Evolutionary conservation across 2,797 vertebrate species (phyloP).

Genomic region (Siniperca scherzeri): DNA sequence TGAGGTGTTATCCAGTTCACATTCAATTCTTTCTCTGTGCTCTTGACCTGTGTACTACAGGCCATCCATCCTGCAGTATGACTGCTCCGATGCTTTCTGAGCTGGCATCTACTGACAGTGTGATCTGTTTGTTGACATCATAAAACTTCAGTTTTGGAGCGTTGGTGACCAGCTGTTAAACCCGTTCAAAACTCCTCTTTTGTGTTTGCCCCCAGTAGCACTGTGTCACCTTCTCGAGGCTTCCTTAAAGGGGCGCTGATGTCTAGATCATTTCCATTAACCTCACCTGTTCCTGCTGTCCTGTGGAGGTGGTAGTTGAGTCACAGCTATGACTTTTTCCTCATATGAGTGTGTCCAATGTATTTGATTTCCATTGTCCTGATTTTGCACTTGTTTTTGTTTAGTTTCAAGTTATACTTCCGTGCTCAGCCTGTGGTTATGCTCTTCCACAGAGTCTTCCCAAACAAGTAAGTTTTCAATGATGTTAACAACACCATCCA

Average conservation of each 20-base stretch:
- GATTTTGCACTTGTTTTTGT: constrained; percentile 27
- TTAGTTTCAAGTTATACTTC: constrained; percentile 26
- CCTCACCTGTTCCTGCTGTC: constrained; percentile 65
- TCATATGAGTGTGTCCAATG: constrained; percentile 34
- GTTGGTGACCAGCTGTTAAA: constrained; percentile 9
- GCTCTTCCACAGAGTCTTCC: constrained; percentile 10
- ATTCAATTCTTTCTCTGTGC: not conserved
- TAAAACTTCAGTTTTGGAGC: constrained; percentile 10
- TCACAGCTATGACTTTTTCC: constrained; percentile 22
- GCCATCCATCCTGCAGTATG: constrained; percentile 28
- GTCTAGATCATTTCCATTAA: constrained; percentile 68
- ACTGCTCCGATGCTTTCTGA: constrained; percentile 40
- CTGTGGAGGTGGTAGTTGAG: constrained; percentile 17
- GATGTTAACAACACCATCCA: constrained; percentile 35
- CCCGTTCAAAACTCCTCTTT: constrained; percentile 38
- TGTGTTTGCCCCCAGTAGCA: constrained; percentile 60
- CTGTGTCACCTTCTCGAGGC: constrained; percentile 50
- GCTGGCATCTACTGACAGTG: constrained; percentile 33
- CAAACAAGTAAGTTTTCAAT: constrained; percentile 36
- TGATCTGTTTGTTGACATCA: constrained; percentile 35
- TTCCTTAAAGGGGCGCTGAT: constrained; percentile 43
- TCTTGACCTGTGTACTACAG: constrained; percentile 21
- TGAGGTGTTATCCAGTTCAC: not conserved
- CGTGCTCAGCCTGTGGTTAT: constrained; percentile 26
- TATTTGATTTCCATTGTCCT: constrained; percentile 31